Evolutionary conservation across 2,113 vertebrate genomes (phyloP), one percentile per base, ranked within the genome.

Genomic region (Progne subis): DNA sequence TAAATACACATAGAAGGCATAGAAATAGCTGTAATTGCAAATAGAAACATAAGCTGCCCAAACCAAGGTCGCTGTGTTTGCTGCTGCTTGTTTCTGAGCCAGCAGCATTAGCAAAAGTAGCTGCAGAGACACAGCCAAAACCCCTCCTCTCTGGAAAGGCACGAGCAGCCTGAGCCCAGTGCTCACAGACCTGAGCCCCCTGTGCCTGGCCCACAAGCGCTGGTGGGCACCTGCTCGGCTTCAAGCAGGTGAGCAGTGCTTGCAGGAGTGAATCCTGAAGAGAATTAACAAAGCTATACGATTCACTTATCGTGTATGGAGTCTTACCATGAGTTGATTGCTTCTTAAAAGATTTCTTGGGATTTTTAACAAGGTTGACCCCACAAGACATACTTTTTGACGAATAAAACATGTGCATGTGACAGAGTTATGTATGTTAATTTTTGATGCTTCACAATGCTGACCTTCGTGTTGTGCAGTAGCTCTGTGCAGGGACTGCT

Each of bases 361-460:
- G 86, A 68, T 88, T 96, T 96, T 95, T 96, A 94, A 86, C 46
- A 34, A 82, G 92, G 86, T 84, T 88, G 88, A 92, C 86, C 94
- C 94, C 94, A 84, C 80, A 21, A 81, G 92, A 75, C 94, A 69
- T 92, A 72, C 80, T 79, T 95, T 90, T 86, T 86, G 94, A 86
- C 95, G 61, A 96, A 94, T 96, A 97, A 97, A 97, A 90, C 76
- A 6, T 94, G 88, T 96, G 96, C 91, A 92, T 88, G 93, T 94
- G 90, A 92, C 94, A 90, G 91, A 95, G 79, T 93, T 96, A 96
- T 15, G 90, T 49, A 94, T 86, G 90, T 60, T 84, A 93, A 76
- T 97, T 95, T 92, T 61, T 88, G 59, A 92, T 68, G 64, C 82
- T 71, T 92, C 59, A 31, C 63, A 90, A 12, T 44, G 47, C 5